These are phyloP conservation scores for Anguilla japonica DNA, from an alignment of 2,113 vertebrate species.

Conservation along the genomic window DNA sequence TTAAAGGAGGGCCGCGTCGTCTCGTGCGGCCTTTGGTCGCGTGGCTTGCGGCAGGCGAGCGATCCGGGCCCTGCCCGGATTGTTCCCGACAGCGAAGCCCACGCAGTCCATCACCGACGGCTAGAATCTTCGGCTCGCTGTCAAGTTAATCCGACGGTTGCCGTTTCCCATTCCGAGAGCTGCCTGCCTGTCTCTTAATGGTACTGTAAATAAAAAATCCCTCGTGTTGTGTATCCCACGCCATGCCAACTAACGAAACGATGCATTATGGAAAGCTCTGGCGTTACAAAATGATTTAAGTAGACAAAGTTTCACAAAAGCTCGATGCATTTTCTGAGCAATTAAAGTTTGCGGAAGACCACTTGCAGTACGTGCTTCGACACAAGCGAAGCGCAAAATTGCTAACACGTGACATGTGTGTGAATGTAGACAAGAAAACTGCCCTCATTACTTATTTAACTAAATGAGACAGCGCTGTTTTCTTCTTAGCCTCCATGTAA, in stretches of 20 bases:
- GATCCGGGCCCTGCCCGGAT: constrained; percentile 14
- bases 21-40: constrained; percentile 33
- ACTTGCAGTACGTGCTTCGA: background rate
- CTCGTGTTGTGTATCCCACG: background rate
- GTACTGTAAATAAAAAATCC: background rate
- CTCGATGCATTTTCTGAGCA: background rate
- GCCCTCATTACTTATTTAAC: constrained; percentile 6
- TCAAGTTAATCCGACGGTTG: background rate
- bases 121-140: background rate
- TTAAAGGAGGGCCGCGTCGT: constrained; percentile 42
- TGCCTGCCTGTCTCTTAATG: background rate
- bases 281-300: background rate
- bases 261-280: background rate
- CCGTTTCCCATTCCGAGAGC: background rate
- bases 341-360: background rate
- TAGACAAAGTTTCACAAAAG: background rate
- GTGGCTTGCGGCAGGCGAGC: constrained; percentile 37
- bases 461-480: background rate
- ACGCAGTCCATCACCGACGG: background rate
- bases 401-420: background rate
- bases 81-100: constrained; percentile 20
- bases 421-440: background rate
- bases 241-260: background rate
- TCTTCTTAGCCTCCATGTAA: background rate
- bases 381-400: constrained; percentile 1